phyloP scores from a whole-genome alignment of 2,888 invertebrate species.

The Schizaphis graminum region DNA sequence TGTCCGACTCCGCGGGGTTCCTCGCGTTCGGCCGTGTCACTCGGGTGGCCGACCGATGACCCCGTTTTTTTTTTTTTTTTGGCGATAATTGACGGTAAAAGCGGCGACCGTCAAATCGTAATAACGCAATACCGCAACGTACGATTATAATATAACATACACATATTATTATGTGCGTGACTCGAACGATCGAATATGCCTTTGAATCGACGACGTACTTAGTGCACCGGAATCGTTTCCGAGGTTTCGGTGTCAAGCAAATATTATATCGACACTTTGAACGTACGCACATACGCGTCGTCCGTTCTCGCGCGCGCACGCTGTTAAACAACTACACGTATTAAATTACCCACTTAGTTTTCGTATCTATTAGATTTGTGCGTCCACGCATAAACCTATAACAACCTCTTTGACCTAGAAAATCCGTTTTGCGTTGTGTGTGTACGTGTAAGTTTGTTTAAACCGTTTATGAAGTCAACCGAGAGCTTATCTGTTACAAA shows the following conservation, averaged over 20 bases:
- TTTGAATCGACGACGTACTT: not conserved
- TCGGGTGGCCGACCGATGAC: not conserved
- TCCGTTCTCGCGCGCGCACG: not conserved
- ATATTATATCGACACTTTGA: not conserved
- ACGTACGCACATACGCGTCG: not conserved
- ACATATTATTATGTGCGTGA: not conserved
- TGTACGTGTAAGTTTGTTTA: not conserved
- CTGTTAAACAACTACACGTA: not conserved
- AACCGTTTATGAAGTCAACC: slow-evolving; percentile 38
- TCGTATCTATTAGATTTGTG: slow-evolving; percentile 28
- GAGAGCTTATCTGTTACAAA: slow-evolving; percentile 23
- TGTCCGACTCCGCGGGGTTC: not conserved
- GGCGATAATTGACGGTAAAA: not conserved
- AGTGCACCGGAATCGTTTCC: not conserved
- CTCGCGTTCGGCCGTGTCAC: not conserved
- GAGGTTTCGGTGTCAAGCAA: not conserved
- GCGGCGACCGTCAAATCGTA: not conserved
- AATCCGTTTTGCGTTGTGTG: not conserved
- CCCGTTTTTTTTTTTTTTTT: not conserved
- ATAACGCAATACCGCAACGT: not conserved
- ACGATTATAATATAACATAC: not conserved
- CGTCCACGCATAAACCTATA: not conserved
- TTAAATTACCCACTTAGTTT: slow-evolving; percentile 36
- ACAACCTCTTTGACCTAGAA: slow-evolving; percentile 33
- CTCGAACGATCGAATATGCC: not conserved